Evolutionary conservation across 1,140 invertebrate species (phyloP), one percentile per base, ranked within the genome.

Genomic region (Goniozus legneri): DNA sequence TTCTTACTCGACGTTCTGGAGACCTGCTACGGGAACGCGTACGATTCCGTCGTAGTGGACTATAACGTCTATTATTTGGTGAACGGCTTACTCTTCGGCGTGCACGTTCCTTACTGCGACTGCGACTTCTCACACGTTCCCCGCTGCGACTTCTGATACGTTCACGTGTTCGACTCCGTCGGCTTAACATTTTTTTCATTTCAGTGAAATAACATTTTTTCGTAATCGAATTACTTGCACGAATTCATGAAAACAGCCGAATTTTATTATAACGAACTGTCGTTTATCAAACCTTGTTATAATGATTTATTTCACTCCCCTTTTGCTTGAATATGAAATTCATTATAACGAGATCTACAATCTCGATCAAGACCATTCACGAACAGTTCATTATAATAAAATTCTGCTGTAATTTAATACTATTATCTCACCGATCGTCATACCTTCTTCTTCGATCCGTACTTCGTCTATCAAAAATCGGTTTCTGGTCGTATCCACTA

Each of bases 151-250:
- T 73, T 30, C 70, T 50, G 13, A 61, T 67, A 36, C 71, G 67
- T 34, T 71, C 69, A 4, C 61, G 55, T 12, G 61, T 71, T 47
- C 72, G 68, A 52, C 63, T 75, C 49, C 73, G 60, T 50, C 71
- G 62, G 44, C 59, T 58, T 40, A 50, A 49, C 39, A 56, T 50
- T 58, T 68, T 27, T 27, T 6, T 6, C 24, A 27, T n/a, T n/a
- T n/a, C n/a, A n/a, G n/a, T n/a, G n/a, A n/a, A n/a, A n/a, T n/a
- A n/a, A n/a, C n/a, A n/a, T n/a, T n/a, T n/a, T n/a, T n/a, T n/a
- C n/a, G n/a, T n/a, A n/a, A n/a, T n/a, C n/a, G n/a, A n/a, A n/a
- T n/a, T n/a, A n/a, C n/a, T n/a, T n/a, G n/a, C n/a, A n/a, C n/a
- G 8, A 41, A 32, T 8, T 36, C 39, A 16, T 18, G 22, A 31